These are phyloP conservation scores for Sceloporus tristichus DNA, from an alignment of 2,113 vertebrate genomes.

Conservation along the genomic window DNA sequence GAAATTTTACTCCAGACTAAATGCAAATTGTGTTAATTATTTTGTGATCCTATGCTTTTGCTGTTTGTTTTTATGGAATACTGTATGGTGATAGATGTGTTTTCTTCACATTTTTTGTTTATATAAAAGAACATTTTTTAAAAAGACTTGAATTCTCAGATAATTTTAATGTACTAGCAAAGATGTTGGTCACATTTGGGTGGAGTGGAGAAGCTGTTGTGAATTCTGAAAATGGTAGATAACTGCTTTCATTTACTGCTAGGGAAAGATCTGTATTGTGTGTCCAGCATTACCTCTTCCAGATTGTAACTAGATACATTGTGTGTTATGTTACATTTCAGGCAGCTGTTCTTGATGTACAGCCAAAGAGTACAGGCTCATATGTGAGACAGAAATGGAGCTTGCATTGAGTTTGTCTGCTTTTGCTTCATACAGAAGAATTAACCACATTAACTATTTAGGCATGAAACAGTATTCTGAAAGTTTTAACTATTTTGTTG, in stretches of 20 bases:
- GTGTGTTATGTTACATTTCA: conserved; percentile 50
- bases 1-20: neutral
- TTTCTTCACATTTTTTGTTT: conserved; percentile 1
- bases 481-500: conserved; percentile 18
- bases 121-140: neutral
- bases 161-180: neutral
- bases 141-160: neutral
- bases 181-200: conserved; percentile 1
- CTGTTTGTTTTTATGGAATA: neutral
- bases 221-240: conserved; percentile 24
- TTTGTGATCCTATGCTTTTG: neutral
- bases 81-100: accelerated
- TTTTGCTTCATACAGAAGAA: neutral
- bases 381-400: conserved; percentile 24
- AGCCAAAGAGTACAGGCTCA: neutral
- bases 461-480: neutral
- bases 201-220: neutral
- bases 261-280: conserved; percentile 26
- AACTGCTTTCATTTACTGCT: conserved; percentile 31
- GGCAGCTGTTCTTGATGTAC: conserved; percentile 44
- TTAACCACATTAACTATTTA: conserved; percentile 21
- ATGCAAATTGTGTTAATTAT: neutral
- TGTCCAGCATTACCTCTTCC: conserved; percentile 23
- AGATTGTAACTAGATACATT: conserved; percentile 43
- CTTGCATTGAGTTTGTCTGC: accelerated